Percentiles rank a stretch among this genome's conserved stretches.
Conservation (phyloP, 2,888 invertebrate species). For the Pterobdella sp. region DNA sequence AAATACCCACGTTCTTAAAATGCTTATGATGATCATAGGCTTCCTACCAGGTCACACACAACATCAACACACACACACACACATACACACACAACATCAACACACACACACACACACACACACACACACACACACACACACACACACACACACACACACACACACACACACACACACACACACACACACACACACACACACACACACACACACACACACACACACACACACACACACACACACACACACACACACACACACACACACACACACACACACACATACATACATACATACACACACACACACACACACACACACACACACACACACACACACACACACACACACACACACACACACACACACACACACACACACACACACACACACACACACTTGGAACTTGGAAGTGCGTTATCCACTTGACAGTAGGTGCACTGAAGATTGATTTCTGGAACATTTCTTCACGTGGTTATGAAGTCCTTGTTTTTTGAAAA, state of each 20-base stretch:
- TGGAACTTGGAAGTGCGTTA: no score
- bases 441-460: no score
- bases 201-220: slow-evolving; percentile 26
- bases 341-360: slow-evolving; percentile 7
- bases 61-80: neutral
- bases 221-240: slow-evolving; percentile 23
- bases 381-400: neutral
- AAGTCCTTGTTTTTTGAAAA: no score
- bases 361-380: neutral
- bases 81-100: neutral
- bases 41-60: no score
- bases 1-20: no score
- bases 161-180: slow-evolving; percentile 23
- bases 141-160: slow-evolving; percentile 6
- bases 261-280: slow-evolving; percentile 26
- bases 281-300: slow-evolving; percentile 19
- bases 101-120: neutral
- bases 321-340: slow-evolving; percentile 18
- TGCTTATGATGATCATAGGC: neutral
- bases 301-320: slow-evolving; percentile 10
- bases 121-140: neutral
- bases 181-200: slow-evolving; percentile 26
- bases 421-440: no score
- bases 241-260: slow-evolving; percentile 19
- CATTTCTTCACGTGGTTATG: no score